A percentile compares a stretch with the other conserved stretches of the same genome.
These are phyloP conservation scores for Pammene aurita DNA, from an alignment of 2,888 invertebrate species.

Conservation along the genomic window DNA sequence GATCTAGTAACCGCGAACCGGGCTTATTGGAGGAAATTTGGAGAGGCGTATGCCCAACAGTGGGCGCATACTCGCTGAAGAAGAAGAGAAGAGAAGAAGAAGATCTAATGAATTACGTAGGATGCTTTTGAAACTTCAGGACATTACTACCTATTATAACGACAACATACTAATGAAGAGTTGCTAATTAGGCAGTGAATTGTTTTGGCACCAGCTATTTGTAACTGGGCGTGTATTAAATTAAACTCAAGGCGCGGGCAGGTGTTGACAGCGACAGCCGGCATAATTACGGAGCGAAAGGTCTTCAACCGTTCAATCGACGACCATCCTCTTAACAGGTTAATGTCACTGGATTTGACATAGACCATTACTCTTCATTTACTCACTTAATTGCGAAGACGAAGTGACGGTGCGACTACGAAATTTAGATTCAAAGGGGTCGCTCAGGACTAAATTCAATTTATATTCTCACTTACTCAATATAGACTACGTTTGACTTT, in stretches of 20 bases:
- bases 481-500: constrained; percentile 2
- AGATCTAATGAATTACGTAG: too few relatives aligned
- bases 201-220: constrained; percentile 15
- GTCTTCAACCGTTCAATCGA: constrained; percentile 24
- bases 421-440: constrained; percentile 19
- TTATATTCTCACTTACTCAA: not conserved
- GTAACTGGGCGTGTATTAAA: constrained; percentile 1
- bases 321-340: constrained; percentile 30
- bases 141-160: not conserved
- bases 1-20: too few relatives aligned
- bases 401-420: constrained; percentile 27
- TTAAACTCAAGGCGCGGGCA: constrained; percentile 18
- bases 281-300: constrained; percentile 15
- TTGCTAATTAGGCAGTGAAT: constrained; percentile 16
- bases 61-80: too few relatives aligned
- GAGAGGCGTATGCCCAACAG: too few relatives aligned
- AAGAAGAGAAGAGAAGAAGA: too few relatives aligned
- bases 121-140: too few relatives aligned
- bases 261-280: constrained; percentile 25
- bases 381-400: constrained; percentile 43
- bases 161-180: not conserved
- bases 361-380: constrained; percentile 49
- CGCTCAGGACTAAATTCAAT: not conserved
- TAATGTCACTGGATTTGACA: constrained; percentile 38
- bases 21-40: too few relatives aligned